Conservation (phyloP, 2,113 vertebrate genomes). For the Calonectris borealis region DNA sequence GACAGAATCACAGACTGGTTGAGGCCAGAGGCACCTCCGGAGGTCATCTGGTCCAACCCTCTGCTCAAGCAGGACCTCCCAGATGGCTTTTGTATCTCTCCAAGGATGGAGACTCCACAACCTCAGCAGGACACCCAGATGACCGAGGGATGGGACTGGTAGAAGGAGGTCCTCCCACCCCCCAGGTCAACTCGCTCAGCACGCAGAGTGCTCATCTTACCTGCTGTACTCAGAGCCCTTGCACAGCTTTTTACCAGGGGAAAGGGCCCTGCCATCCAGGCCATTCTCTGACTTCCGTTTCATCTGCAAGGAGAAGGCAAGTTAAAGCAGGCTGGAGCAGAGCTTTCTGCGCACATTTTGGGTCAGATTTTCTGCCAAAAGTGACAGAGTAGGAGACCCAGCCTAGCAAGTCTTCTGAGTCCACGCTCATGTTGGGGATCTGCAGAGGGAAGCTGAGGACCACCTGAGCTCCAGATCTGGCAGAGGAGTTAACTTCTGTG, state of each 20-base stretch:
- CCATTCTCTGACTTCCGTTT: conserved; percentile 64
- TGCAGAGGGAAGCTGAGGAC: background rate
- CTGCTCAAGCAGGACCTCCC: no score
- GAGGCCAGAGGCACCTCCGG: background rate
- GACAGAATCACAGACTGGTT: background rate
- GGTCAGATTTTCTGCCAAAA: no score
- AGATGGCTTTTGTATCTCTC: no score
- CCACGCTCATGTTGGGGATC: background rate
- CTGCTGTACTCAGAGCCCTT: conserved; percentile 55
- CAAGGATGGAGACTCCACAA: background rate
- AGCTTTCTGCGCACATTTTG: background rate
- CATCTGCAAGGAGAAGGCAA: conserved; percentile 32
- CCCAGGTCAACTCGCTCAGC: background rate
- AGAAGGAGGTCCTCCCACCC: background rate
- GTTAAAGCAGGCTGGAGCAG: background rate
- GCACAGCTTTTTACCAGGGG: conserved; percentile 68
- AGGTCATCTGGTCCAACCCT: no score
- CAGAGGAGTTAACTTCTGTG: background rate
- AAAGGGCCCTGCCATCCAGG: conserved; percentile 36
- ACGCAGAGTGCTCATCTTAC: background rate
- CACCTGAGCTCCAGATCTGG: background rate
- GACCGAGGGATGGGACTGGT: no score
- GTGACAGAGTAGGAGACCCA: background rate
- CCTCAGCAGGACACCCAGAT: background rate
- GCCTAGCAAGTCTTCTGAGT: background rate